Percentiles rank a stretch among this genome's conserved stretches.
Evolutionary conservation across 2,797 vertebrate genomes (phyloP).

Genomic region (Brachyalestes nurse): DNA sequence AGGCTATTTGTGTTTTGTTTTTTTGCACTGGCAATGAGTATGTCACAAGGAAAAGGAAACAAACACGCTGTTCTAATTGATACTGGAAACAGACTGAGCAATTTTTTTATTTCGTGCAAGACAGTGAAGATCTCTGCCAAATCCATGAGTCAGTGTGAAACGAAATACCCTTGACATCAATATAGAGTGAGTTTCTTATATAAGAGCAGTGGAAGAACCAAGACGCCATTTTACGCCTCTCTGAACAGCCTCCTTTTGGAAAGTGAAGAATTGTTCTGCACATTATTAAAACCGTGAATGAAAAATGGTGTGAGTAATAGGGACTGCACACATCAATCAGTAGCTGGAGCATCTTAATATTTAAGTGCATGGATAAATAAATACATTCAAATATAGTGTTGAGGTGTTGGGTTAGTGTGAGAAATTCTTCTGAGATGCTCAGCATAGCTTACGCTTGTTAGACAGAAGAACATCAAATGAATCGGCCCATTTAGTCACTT

Average conservation of each 20-base stretch:
- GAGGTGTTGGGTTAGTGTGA: not conserved
- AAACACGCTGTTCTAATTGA: slow-evolving; percentile 38
- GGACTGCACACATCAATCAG: no score
- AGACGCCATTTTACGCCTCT: not conserved
- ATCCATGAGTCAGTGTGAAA: slow-evolving; percentile 61
- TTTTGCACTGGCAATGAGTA: slow-evolving; percentile 20
- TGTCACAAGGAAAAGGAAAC: slow-evolving; percentile 36
- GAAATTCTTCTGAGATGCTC: not conserved
- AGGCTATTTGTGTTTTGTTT: slow-evolving; percentile 21
- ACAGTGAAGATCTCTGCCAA: slow-evolving; percentile 61
- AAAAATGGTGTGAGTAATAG: not conserved
- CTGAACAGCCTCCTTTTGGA: no score
- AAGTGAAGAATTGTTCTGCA: not conserved
- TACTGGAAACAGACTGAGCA: slow-evolving; percentile 25
- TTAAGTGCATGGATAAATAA: no score
- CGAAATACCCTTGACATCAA: slow-evolving; percentile 45
- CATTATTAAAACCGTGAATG: not conserved
- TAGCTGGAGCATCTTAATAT: no score
- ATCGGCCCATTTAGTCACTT: slow-evolving; percentile 92
- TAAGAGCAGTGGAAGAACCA: slow-evolving; percentile 43
- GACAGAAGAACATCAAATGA: slow-evolving; percentile 92
- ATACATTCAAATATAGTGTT: not conserved
- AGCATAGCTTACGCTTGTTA: slow-evolving; percentile 88
- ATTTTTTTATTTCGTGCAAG: slow-evolving; percentile 46
- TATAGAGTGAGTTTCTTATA: slow-evolving; percentile 51